Evolutionary conservation across 2,888 invertebrate genomes (phyloP), one percentile per base, ranked within the genome.

Genomic region (Peribatodes rhomboidaria): DNA sequence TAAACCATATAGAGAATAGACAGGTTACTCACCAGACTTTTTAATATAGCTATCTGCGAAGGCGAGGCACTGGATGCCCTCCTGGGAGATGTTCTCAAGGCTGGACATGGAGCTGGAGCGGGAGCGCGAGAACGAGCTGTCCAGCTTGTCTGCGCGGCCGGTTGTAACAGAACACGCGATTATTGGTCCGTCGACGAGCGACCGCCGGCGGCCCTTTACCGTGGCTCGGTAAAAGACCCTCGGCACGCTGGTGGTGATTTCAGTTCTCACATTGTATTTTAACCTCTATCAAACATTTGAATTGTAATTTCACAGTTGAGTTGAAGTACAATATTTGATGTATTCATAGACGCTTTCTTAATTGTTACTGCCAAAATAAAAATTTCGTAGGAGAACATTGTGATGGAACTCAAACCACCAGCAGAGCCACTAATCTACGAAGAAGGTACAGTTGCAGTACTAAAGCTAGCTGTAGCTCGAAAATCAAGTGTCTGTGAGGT

Each of bases 51-150:
- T 98, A 93, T 99, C 99, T 77, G 98, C 98, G 93, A 99, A 99
- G 78, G 97, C 97, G 92, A 99, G 95, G 94, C 98, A 98, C 94
- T 98, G 98, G 84, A 99, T 97, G 87, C 98, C 97, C 94, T 99
- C 99, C 80, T 97, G 97, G 83, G 97, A 97, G 93, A 99, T 98
- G 94, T 98, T 98, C 94, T 99, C 99, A 86, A 99, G 95, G 91
- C 98, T 99, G 84, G 98, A 98, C 97, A 98, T 98, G 92, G 98
- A 98, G 90, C 98, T 98, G 89, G 98, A 98, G 84, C 99, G 96
- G 77, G 99, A 99, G 88, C 99, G 95, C 82, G 98, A 98, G 94
- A 99, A 99, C 80, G 98, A 97, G 91, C 97, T 98, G 95, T 99
- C 99, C 95, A 98, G 95, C 95, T 98, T 98, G 95, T 99, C 98